Conservation (phyloP, 2,888 invertebrate genomes). For the Anoncus sp. region DNA sequence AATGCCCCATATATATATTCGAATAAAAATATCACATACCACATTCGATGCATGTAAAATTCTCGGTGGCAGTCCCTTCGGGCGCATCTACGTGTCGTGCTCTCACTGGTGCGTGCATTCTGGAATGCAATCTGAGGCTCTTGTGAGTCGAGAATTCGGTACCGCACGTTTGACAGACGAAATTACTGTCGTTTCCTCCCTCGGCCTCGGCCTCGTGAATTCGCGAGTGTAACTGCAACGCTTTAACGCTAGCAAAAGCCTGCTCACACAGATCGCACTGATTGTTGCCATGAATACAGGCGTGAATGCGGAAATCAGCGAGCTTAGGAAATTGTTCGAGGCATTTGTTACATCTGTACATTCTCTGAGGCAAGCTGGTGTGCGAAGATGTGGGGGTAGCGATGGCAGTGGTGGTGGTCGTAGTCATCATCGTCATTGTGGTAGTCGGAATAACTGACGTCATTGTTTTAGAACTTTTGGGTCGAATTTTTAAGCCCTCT, state of each 20-base stretch:
- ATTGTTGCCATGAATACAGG: conserved; percentile 80
- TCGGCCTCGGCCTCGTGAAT: conserved; percentile 80
- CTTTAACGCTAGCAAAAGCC: conserved; percentile 83
- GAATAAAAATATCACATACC: conserved; percentile 75
- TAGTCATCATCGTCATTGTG: neutral
- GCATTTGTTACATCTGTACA: conserved; percentile 84
- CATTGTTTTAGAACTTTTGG: conserved; percentile 32
- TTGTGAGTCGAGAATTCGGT: conserved; percentile 89
- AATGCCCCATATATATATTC: no score
- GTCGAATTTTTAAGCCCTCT: conserved; percentile 79
- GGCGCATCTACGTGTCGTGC: conserved; percentile 84
- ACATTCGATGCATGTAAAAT: conserved; percentile 80
- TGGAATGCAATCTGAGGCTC: conserved; percentile 87
- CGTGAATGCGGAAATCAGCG: conserved; percentile 83
- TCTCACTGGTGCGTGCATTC: conserved; percentile 90
- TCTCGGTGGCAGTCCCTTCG: conserved; percentile 77
- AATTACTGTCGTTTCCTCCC: conserved; percentile 77
- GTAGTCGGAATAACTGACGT: neutral
- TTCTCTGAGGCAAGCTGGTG: conserved; percentile 72
- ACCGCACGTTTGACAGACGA: conserved; percentile 87
- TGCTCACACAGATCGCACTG: conserved; percentile 79
- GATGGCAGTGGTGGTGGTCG: neutral
- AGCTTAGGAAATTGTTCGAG: conserved; percentile 83
- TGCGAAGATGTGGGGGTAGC: conserved; percentile 37
- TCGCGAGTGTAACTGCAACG: conserved; percentile 87